Base-by-base conservation (phyloP, 2,888 invertebrate species). In the Drosophila cognata region DNA sequence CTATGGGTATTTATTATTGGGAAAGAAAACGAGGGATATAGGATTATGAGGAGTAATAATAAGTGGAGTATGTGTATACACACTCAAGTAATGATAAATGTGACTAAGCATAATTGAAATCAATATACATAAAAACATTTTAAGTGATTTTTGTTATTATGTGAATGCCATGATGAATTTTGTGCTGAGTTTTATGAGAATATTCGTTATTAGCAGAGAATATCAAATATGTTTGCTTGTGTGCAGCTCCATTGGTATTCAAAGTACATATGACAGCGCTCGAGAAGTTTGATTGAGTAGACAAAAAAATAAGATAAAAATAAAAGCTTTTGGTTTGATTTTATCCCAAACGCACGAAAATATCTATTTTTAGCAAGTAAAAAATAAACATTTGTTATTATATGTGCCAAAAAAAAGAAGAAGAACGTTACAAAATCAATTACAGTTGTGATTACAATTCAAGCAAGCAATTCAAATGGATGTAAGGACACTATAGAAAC, bases 91-190 rank as follows among this genome's bases (percentile, higher is more conserved):
- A 10, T 31, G 8, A 13, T 11, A 55, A 25, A 35, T 53, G 25
- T 36, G 36, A 25, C 51, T 51, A n/a, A 28, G 28, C 36, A 38
- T 5, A 55, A 55, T 35, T 4, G 18, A 43, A 51, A 38, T 50
- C 61, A 38, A 61, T 38, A 60, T 16, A 18, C 25, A 46, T 46
- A 46, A 18, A 18, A 41, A 25, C 21, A 60, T 55, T 62, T 41
- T 11, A 21, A n/a, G 7, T 13, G 41, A 41, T 33, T 65, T 33
- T 11, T 16, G 31, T 18, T 31, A 41, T 4, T n/a, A n/a, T 21
- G 41, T 41, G 41, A 41, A 21, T 11, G 41, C 31, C 6, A 18
- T 35, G 13, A 33, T 29, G 35, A 48, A 21, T 18, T 18, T 36
- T 13, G 11, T 16, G 21, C 3, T 7, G 16, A 35, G 7, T 50